Base-by-base conservation (phyloP, 2,113 vertebrate genomes). In the Gulo gulo region DNA sequence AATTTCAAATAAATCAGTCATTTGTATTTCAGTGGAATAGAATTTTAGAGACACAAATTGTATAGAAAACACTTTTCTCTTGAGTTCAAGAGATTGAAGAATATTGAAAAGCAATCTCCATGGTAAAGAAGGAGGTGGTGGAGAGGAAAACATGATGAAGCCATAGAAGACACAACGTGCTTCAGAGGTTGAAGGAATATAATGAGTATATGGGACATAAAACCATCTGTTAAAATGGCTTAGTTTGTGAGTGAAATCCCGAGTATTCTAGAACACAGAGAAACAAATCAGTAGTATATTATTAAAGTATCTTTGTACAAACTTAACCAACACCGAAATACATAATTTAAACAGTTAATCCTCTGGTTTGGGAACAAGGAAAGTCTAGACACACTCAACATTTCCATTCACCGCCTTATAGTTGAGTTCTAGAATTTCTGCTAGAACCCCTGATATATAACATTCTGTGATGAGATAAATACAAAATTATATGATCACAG, bases 181-280 rank as follows among this genome's bases (percentile, higher is more conserved):
- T 67, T 69, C 52, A 63, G 69, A 94, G 59, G 4, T 59, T 71
- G 78, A 89, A 96, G 52, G 50, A 80, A 63, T 80, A 3, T n/a
- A 82, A 91, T 80, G 9, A 26, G 55, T 55, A 29, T 45, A n/a
- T 20, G 13, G 16, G n/a, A 69, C 21, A 39, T 50, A n/a, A 76
- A 92, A 94, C 34, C 29, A 50, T 42, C 34, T 83, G 31, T 83
- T 36, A 87, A 78, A 61, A 71, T 84, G 26, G 47, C 63, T 20
- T 61, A 23, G 26, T 65, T 84, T 92, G 26, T 90, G 31, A 71
- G 69, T 45, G 69, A 92, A 93, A 61, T 65, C 47, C 47, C 23
- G 50, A 95, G 26, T 59, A 67, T 93, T 94, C 61, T 71, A 81
- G 93, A 85, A 24, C 84, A 55, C 78, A 94, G 85, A 95, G 73